Evolutionary conservation across 2,113 vertebrate genomes (phyloP).

Genomic region (Pholis gunnellus): DNA sequence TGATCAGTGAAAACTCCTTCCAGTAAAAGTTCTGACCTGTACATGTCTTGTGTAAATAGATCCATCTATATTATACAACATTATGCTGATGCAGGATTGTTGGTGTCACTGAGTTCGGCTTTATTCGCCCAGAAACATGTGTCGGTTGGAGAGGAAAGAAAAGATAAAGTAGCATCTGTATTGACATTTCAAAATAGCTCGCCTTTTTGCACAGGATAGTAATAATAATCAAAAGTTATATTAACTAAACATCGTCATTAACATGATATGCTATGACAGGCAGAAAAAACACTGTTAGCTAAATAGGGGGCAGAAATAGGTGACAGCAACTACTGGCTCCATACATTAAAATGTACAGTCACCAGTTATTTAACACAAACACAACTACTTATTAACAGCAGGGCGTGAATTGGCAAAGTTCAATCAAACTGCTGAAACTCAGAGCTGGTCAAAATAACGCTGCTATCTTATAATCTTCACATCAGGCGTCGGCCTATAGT

Average conservation of each 20-base stretch:
- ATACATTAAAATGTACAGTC: not conserved
- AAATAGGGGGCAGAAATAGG: no score
- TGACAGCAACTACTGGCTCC: no score
- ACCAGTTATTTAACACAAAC: not conserved
- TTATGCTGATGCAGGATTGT: not conserved
- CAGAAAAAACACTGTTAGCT: no score
- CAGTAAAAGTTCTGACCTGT: not conserved
- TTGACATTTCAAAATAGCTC: not conserved
- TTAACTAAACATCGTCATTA: not conserved
- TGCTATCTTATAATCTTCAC: not conserved
- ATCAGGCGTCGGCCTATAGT: not conserved
- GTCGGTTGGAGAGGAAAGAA: not conserved
- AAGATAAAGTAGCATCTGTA: not conserved
- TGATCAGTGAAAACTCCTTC: constrained; percentile 18
- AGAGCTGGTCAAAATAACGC: not conserved
- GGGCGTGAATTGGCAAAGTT: not conserved
- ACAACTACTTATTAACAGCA: not conserved
- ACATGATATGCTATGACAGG: not conserved
- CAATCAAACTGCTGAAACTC: not conserved
- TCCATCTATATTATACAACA: not conserved
- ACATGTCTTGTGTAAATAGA: not conserved
- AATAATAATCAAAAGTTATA: not conserved
- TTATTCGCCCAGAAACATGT: not conserved
- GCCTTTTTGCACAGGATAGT: not conserved
- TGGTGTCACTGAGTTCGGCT: not conserved